Conservation (phyloP, 2,888 invertebrate genomes). For the Ferrisia virgata region DNA sequence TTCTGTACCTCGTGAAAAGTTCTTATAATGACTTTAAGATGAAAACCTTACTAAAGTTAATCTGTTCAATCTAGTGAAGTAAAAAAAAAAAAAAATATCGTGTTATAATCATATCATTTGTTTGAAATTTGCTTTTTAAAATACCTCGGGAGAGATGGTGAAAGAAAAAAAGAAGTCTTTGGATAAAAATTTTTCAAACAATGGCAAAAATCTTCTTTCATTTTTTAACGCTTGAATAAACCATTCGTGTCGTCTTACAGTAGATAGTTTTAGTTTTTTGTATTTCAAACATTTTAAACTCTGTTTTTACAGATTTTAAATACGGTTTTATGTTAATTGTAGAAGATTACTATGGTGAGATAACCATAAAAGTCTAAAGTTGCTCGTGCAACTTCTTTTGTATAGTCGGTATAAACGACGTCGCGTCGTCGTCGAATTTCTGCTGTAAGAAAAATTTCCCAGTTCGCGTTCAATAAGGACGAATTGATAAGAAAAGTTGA, state of each 20-base stretch:
- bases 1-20: background rate
- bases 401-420: background rate
- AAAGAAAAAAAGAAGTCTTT: background rate
- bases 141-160: background rate
- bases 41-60: background rate
- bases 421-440: background rate
- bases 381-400: background rate
- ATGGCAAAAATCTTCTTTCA: background rate
- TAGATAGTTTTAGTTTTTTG: background rate
- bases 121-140: background rate
- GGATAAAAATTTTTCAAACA: background rate
- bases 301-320: slow-evolving; percentile 14
- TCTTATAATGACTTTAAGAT: background rate
- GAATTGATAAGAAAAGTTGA: background rate
- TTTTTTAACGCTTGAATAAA: background rate
- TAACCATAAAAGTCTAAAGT: background rate
- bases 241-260: background rate
- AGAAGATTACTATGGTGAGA: background rate
- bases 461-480: background rate
- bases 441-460: background rate
- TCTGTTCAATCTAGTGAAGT: background rate
- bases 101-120: background rate
- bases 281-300: background rate
- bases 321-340: slow-evolving; percentile 4
- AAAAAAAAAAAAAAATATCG: background rate